Evolutionary conservation across 2,113 vertebrate genomes (phyloP), one percentile per base, ranked within the genome.

Genomic region (Sebastes schlegelii): DNA sequence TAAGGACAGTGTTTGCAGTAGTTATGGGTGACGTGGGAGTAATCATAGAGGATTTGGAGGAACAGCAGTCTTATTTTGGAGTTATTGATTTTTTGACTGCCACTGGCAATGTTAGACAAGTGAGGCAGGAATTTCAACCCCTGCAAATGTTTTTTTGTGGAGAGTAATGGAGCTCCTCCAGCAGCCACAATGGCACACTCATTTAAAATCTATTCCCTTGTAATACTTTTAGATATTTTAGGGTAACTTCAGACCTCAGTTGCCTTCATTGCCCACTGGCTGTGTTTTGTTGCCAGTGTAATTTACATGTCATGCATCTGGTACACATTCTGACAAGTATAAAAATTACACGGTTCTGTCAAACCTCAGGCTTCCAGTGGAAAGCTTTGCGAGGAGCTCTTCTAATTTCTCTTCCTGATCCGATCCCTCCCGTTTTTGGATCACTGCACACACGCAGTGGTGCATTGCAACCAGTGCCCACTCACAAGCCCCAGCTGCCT

Each of bases 221-320:
- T 75, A 84, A 91, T 68, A 79, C 79, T 85, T 82, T 79, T 55
- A 66, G 76, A 86, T 90, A 83, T 89, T 83, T 83, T 69, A 69
- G 80, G 72, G 71, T 84, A 84, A 87, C 85, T 86, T 89, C 42
- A 80, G 72, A 89, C 62, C 83, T 74, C 69, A 71, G 58, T 88
- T 87, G 82, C 81, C 66, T 83, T 83, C 26, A 19, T 55, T 86
- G 71, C 88, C 88, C 76, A 81, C 55, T 57, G 80, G 83, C 86
- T 72, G 86, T 77, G 85, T 90, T 90, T 79, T 84, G 74, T 88
- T 93, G 91, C 91, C 91, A 89, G 82, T 83, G 86, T 85, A 82
- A 82, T 94, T 94, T 94, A 91, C 91, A 94, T 92, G 91, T 92
- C 85, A 89, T 86, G 87, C 77, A 91, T 90, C 70, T 83, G 75